phyloP scores from a whole-genome alignment of 2,888 invertebrate genomes.

The Eristalinus aeneus region DNA sequence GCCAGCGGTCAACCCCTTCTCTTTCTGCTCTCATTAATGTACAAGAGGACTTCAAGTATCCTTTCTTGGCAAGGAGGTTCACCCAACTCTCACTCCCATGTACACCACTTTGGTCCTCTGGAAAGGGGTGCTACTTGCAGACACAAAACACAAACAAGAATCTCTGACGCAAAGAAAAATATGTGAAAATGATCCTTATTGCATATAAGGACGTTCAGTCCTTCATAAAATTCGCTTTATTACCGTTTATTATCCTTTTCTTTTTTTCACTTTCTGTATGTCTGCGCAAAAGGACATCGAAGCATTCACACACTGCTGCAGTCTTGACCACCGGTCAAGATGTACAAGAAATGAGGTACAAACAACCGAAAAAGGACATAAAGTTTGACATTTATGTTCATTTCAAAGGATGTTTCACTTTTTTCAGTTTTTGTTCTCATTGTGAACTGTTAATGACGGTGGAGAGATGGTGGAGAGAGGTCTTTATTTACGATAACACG shows the following conservation, averaged over 20 bases:
- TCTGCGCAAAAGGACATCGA: constrained; percentile 36
- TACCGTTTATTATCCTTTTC: constrained; percentile 56
- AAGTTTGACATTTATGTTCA: constrained; percentile 61
- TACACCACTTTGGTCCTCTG: constrained; percentile 1
- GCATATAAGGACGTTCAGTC: constrained; percentile 49
- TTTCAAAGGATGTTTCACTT: constrained; percentile 19
- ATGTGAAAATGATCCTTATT: constrained; percentile 62
- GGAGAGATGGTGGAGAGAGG: not conserved
- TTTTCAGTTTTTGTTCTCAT: not conserved
- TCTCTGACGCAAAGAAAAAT: not conserved
- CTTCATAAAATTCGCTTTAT: constrained; percentile 66
- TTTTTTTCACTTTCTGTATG: constrained; percentile 29
- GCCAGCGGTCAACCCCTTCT: constrained; percentile 63
- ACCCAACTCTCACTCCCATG: constrained; percentile 61
- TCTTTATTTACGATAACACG: constrained; percentile 49
- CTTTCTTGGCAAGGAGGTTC: constrained; percentile 3
- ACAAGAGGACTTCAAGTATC: not conserved
- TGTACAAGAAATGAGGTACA: constrained; percentile 43
- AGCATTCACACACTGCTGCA: constrained; percentile 10
- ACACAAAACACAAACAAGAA: not conserved
- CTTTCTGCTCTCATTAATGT: constrained; percentile 14
- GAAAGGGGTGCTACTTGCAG: not conserved
- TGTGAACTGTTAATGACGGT: constrained; percentile 51
- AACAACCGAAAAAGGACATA: constrained; percentile 55
- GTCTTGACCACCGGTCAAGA: constrained; percentile 54